Evolutionary conservation across 2,797 vertebrate genomes (phyloP), one percentile per base, ranked within the genome.

Genomic region (Crocodylus rhombifer): DNA sequence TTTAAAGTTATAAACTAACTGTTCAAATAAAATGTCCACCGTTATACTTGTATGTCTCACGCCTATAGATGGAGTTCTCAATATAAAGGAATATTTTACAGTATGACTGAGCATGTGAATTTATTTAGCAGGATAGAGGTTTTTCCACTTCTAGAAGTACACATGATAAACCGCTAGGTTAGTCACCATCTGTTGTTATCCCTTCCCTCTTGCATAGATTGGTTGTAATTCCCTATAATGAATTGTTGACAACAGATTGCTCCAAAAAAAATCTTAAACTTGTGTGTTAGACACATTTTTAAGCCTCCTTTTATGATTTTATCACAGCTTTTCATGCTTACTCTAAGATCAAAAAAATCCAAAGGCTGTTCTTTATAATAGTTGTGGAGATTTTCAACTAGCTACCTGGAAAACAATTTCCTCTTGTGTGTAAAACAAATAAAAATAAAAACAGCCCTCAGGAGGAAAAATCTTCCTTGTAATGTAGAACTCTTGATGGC

Each of bases 221-320:
- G 91, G n/a, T 28, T 88, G 60, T 75, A 86, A 85, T 86, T 33
- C 60, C 18, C 14, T 67, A 80, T 65, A 77, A 87, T 73, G 56
- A 81, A 55, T 36, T 87, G 63, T 88, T 95, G 78, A 87, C 80
- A 95, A 87, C 42, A 87, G 82, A 85, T 92, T 85, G 64, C 67
- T 84, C 36, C 62, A 90, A 57, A 80, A 83, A 91, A 93, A 57
- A 25, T 36, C 55, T 75, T 60, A 58, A 75, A 73, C 8, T 23
- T 15, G 28, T 76, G 79, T 9, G 88, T 91, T 81, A 86, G 33
- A 17, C 3, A 9, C 84, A 85, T 87, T 30, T 26, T 57, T 56
- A 33, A 84, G 42, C n/a, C 51, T 63, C 60, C 10, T 42, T 20
- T 56, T 92, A 11, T 75, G 67, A 85, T 80, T 94, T 91, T 63